Conservation (phyloP, 2,888 invertebrate genomes). For the Nephrocerus scutellatus region DNA sequence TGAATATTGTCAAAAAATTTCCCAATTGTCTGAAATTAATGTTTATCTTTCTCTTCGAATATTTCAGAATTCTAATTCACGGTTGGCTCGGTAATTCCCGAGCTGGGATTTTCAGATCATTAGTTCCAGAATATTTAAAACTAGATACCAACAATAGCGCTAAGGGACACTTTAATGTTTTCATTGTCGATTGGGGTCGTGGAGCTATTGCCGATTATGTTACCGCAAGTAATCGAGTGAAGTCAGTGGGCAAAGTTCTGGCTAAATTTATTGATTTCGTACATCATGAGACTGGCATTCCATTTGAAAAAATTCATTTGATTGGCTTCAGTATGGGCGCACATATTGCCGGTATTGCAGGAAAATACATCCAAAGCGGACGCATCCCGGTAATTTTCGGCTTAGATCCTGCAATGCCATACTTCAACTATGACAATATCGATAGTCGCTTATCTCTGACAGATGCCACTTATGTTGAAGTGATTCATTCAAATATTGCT, state of each 20-base stretch:
- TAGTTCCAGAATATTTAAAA: conserved; percentile 36
- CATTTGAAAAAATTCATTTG: conserved; percentile 35
- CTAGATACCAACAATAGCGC: too few species aligned
- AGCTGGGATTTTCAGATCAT: conserved; percentile 32
- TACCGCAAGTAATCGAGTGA: conserved; percentile 40
- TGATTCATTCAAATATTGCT: conserved; percentile 61
- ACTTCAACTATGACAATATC: conserved; percentile 35
- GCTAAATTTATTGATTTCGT: conserved; percentile 59
- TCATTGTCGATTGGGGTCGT: conserved; percentile 42
- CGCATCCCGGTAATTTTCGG: conserved; percentile 46
- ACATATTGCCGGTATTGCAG: conserved; percentile 55
- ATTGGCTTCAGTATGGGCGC: conserved; percentile 56
- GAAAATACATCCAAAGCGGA: conserved; percentile 38
- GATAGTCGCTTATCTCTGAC: conserved; percentile 49
- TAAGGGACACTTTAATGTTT: conserved; percentile 34
- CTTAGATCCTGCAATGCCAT: conserved; percentile 57
- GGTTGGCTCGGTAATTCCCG: conserved; percentile 41
- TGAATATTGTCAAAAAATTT: too few species aligned
- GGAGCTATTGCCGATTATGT: conserved; percentile 41
- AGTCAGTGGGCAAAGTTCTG: conserved; percentile 52
- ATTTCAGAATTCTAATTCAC: conserved; percentile 37
- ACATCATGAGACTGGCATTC: conserved; percentile 52
- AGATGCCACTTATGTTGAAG: conserved; percentile 66
- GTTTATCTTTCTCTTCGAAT: background rate
- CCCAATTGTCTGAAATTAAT: background rate